Conservation (phyloP, 2,888 invertebrate genomes). For the Geotrupes spiniger region DNA sequence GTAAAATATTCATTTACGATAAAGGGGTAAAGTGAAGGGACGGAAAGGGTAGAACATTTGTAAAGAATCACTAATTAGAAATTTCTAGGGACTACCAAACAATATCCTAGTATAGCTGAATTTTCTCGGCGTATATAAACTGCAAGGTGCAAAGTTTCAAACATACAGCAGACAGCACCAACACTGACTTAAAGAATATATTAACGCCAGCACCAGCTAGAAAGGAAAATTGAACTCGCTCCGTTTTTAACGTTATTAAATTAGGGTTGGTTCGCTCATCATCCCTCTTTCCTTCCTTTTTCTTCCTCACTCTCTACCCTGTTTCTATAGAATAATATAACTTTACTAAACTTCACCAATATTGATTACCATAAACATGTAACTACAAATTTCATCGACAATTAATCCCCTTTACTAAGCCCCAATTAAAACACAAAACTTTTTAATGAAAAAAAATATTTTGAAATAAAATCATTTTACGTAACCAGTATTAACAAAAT, state of each 20-base stretch:
- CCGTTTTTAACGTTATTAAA: slow-evolving; percentile 38
- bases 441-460: too few relatives aligned
- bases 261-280: slow-evolving; percentile 35
- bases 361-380: too few relatives aligned
- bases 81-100: slow-evolving; percentile 28
- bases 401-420: too few relatives aligned
- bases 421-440: too few relatives aligned
- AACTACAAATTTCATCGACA: too few relatives aligned
- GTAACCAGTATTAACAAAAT: too few relatives aligned
- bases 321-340: slow-evolving; percentile 28
- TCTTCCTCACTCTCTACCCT: slow-evolving; percentile 22
- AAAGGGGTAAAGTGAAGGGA: slow-evolving; percentile 18
- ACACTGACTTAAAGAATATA: slow-evolving; percentile 35
- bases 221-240: slow-evolving; percentile 36
- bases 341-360: slow-evolving; percentile 24
- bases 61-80: slow-evolving; percentile 32
- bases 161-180: slow-evolving; percentile 27
- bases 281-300: slow-evolving; percentile 28
- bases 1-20: slow-evolving; percentile 24
- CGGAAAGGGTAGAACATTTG: slow-evolving; percentile 15
- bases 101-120: slow-evolving; percentile 24
- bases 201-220: slow-evolving; percentile 30
- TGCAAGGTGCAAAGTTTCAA: slow-evolving; percentile 33
- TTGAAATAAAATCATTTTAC: too few relatives aligned
- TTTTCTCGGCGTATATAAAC: slow-evolving; percentile 23